Evolutionary conservation across 92 coral and sea anemone genomes (phyloP), one percentile per base, ranked within the genome.

Genomic region (Phenganax stokvisi): DNA sequence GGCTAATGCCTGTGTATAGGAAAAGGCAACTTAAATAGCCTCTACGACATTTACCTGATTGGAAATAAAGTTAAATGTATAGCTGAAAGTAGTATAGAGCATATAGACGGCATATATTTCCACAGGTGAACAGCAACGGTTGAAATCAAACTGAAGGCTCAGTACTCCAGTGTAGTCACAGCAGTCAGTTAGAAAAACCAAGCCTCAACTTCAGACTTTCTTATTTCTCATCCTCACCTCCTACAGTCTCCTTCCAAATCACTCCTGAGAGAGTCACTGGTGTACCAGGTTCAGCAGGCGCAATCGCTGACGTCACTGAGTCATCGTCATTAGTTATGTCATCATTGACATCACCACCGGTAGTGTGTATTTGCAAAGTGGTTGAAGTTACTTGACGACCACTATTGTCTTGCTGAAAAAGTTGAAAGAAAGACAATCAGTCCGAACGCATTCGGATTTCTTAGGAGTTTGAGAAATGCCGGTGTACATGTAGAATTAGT

Each of bases 211-310:
- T 13, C 25, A 13, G 0, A 13, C 4, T 70, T 12, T 70, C 15
- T 30, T 15, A 25, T 15, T 70, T 30, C 13, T n/a, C 29, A 71
- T 6, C 16, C 87, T 84, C 54, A 85, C 97, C 97, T 81, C 97
- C 96, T 70, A 89, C 79, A 0, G 96, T 87, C 84, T 94, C 98
- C 56, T 94, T 97, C 60, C 98, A 94, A 59, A 94, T 87, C 47
- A 94, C 84, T 15, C 98, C 98, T 53, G 92, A 90, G 13, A 94
- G 89, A 8, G 93, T 89, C 57, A 94, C 91, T 37, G 98, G 98
- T 15, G 93, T 91, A 1, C 98, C 98, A 56, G 98, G 88, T 57
- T 86, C 79, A 10, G 88, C 94, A 57, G 97, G 96, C 4, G 88
- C 85, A 55, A 92, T 79, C 52, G 80, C 82, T 17, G 88, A 80